A percentile compares a stretch with the other conserved stretches of the same genome.
phyloP scores from a whole-genome alignment of 64 coral and sea anemone genomes.

The Montipora sp. region DNA sequence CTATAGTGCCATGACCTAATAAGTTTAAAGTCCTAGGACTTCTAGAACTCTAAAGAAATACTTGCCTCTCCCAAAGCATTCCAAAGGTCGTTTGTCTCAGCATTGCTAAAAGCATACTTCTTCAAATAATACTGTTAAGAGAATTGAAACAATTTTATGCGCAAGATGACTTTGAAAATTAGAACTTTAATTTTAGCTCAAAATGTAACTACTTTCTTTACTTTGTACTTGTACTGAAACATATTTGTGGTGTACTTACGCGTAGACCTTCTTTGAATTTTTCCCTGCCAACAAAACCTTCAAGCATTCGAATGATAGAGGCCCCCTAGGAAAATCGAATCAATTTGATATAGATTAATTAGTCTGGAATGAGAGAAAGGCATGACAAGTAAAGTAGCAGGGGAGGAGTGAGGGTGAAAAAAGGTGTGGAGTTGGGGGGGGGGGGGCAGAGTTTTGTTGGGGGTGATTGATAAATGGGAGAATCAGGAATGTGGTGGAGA shows the following conservation, averaged over 20 bases:
- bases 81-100: conserved; percentile 95
- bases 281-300: conserved; percentile 54
- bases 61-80: conserved; percentile 78
- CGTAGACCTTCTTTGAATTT: conserved; percentile 61
- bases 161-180: neutral
- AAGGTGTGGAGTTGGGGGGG: neutral
- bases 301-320: conserved; percentile 82
- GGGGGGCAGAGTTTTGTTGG: too few relatives aligned
- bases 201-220: neutral
- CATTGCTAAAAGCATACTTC: conserved; percentile 81
- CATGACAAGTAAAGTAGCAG: too few relatives aligned
- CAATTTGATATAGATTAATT: too few relatives aligned
- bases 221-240: neutral
- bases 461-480: too few relatives aligned
- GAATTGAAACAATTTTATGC: neutral
- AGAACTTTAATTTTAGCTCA: neutral
- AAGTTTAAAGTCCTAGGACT: neutral
- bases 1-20: too few relatives aligned
- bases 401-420: too few relatives aligned
- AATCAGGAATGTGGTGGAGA: too few relatives aligned
- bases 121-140: conserved; percentile 80
- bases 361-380: too few relatives aligned
- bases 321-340: conserved; percentile 54
- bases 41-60: neutral
- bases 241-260: conserved; percentile 14